phyloP scores from a whole-genome alignment of 2,888 invertebrate genomes.

The Lasius platythorax region DNA sequence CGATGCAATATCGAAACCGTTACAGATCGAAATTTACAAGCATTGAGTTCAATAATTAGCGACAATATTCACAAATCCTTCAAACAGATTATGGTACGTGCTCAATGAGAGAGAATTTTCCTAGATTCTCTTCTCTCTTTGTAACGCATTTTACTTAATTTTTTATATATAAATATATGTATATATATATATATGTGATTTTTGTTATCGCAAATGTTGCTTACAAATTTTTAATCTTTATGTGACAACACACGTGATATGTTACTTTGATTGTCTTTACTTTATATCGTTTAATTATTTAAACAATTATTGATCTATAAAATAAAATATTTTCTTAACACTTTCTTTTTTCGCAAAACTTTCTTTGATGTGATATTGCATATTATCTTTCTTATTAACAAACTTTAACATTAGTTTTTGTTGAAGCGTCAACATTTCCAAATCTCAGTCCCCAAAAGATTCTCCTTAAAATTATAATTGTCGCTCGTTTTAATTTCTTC shows the following conservation, averaged over 20 bases:
- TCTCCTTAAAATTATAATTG: constrained; percentile 1
- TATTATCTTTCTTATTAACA: background rate
- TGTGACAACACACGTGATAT: background rate
- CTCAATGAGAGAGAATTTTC: background rate
- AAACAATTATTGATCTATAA: background rate
- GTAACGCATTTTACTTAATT: background rate
- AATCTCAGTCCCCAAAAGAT: background rate
- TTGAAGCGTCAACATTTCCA: background rate
- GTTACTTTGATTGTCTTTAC: background rate
- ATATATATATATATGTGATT: no score
- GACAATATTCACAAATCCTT: constrained; percentile 11
- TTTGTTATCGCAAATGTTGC: background rate
- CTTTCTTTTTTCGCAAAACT: background rate
- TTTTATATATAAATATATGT: background rate
- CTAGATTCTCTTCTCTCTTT: background rate
- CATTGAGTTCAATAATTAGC: background rate
- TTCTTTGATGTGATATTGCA: background rate
- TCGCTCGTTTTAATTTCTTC: background rate
- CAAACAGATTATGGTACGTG: constrained; percentile 15
- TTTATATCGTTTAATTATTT: background rate
- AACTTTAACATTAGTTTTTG: background rate
- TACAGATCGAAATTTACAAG: background rate
- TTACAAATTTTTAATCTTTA: background rate
- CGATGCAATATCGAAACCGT: background rate
- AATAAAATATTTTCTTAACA: background rate